Evolutionary conservation across 2,888 invertebrate genomes (phyloP).

Genomic region (Lamellibrachia satsuma): DNA sequence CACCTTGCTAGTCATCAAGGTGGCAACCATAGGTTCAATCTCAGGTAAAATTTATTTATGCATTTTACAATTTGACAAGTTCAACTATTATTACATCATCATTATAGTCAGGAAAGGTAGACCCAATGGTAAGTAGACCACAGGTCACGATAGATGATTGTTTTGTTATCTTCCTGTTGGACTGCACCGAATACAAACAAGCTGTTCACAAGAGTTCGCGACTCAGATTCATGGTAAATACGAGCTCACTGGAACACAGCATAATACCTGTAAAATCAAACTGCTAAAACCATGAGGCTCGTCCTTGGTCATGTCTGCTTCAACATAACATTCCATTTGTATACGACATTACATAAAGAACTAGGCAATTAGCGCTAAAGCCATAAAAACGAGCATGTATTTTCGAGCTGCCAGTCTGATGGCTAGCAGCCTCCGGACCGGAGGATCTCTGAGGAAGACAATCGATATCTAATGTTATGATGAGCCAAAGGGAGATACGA

Average conservation of each 20-base stretch:
- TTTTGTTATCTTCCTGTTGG: too few species aligned
- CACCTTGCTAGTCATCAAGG: too few species aligned
- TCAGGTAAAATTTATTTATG: too few species aligned
- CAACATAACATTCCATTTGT: not conserved
- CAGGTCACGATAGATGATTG: too few species aligned
- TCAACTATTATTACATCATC: too few species aligned
- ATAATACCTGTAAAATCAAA: not conserved
- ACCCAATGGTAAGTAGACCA: too few species aligned
- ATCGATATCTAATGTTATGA: slow-evolving; percentile 17
- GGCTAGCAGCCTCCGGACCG: not conserved
- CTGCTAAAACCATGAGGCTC: not conserved
- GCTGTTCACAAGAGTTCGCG: too few species aligned
- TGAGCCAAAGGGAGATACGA: slow-evolving; percentile 8
- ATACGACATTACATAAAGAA: not conserved
- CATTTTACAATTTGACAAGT: too few species aligned
- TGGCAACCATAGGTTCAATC: too few species aligned
- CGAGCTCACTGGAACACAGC: not conserved
- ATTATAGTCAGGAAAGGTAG: too few species aligned
- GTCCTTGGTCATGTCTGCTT: not conserved
- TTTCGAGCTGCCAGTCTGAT: slow-evolving; percentile 5
- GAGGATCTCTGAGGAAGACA: not conserved
- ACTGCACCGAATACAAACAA: too few species aligned
- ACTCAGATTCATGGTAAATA: too few species aligned
- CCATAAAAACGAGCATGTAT: slow-evolving; percentile 7
- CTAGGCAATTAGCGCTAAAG: not conserved